Conservation (phyloP, 2,797 vertebrate genomes). For the Bradypus variegatus region DNA sequence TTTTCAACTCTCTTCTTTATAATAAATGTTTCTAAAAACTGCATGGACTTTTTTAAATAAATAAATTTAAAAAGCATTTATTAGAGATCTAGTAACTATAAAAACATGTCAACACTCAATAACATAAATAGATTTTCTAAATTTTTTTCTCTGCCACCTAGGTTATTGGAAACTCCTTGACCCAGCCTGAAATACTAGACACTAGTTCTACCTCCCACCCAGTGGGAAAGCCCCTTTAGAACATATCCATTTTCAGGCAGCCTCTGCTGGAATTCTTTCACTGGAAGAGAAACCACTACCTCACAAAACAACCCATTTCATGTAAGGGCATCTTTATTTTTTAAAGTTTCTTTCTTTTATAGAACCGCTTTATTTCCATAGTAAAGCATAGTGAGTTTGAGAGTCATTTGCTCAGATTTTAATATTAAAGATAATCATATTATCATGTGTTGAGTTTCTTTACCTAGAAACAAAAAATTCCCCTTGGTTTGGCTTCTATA, state of each 20-base stretch:
- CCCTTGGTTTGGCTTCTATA: background rate
- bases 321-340: background rate
- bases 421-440: conserved; percentile 5
- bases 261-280: background rate
- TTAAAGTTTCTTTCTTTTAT: background rate
- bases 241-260: background rate
- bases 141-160: background rate
- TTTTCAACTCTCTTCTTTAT: background rate
- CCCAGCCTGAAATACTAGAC: background rate
- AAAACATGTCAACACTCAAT: background rate
- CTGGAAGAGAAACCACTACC: background rate
- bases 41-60: conserved; percentile 21
- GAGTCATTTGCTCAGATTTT: conserved; percentile 29
- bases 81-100: conserved; percentile 25
- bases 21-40: conserved; percentile 31
- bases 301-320: background rate
- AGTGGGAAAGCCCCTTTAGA: background rate
- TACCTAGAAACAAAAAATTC: conserved; percentile 2
- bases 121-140: background rate
- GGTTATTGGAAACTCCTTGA: background rate
- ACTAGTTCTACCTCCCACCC: background rate
- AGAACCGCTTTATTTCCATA: background rate
- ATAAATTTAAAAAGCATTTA: conserved; percentile 14
- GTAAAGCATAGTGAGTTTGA: background rate
- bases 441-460: background rate